phyloP scores from a whole-genome alignment of 1,140 invertebrate species.

The Tenebrio molitor region DNA sequence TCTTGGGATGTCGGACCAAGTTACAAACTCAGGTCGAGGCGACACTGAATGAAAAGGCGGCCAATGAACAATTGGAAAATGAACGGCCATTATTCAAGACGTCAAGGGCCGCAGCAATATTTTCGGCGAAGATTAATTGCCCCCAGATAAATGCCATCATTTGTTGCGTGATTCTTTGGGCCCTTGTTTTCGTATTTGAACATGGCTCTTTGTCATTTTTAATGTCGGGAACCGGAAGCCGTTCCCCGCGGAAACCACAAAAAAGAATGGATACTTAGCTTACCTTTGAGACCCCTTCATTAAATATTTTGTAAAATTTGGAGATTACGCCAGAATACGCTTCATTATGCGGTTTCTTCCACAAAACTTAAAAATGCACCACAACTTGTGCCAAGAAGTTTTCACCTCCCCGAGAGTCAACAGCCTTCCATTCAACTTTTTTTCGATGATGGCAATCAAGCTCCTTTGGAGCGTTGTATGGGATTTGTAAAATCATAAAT shows the following conservation, averaged over 20 bases:
- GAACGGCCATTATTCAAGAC: slow-evolving; percentile 34
- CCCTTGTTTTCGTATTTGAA: slow-evolving; percentile 24
- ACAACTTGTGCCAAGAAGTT: too few relatives aligned
- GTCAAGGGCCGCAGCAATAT: slow-evolving; percentile 33
- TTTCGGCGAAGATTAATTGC: slow-evolving; percentile 40
- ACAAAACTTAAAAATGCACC: too few relatives aligned
- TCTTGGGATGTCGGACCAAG: not conserved
- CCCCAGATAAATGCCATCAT: slow-evolving; percentile 20
- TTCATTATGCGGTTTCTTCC: too few relatives aligned
- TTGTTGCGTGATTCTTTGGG: slow-evolving; percentile 24
- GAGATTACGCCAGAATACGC: not conserved
- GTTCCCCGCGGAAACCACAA: slow-evolving; percentile 1
- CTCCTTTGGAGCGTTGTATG: not conserved
- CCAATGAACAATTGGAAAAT: slow-evolving; percentile 35
- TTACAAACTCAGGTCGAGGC: not conserved
- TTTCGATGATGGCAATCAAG: too few relatives aligned
- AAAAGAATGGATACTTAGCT: not conserved
- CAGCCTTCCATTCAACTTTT: too few relatives aligned
- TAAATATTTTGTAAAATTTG: not conserved
- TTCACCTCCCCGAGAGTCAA: too few relatives aligned
- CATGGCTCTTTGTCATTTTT: slow-evolving; percentile 19
- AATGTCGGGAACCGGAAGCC: slow-evolving; percentile 17
- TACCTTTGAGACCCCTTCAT: not conserved
- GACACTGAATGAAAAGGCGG: slow-evolving; percentile 11
- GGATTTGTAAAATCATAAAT: slow-evolving; percentile 27